Evolutionary conservation across 2,888 invertebrate species (phyloP).

Genomic region (Drosophila vallismaia): DNA sequence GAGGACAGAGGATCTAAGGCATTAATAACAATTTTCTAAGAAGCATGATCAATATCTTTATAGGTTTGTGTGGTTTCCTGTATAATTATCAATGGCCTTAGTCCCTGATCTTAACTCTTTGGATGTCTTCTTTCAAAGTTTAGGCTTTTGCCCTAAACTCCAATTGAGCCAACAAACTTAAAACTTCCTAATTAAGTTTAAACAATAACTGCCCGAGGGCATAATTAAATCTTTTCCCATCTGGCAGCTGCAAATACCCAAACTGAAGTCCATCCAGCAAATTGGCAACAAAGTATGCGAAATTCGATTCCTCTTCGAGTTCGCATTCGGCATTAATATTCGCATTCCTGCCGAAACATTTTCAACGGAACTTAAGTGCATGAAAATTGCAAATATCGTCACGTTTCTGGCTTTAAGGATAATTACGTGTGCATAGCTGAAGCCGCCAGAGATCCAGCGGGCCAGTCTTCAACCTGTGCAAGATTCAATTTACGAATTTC

Average conservation of each 20-base stretch:
- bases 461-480: constrained; percentile 32
- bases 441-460: constrained; percentile 15
- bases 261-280: constrained; percentile 12
- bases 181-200: background rate
- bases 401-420: constrained; percentile 72
- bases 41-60: constrained; percentile 7
- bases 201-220: background rate
- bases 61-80: constrained; percentile 1
- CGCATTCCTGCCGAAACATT: constrained; percentile 52
- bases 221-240: constrained; percentile 24
- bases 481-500: constrained; percentile 57
- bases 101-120: background rate
- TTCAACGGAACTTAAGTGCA: constrained; percentile 56
- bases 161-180: background rate
- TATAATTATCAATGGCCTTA: background rate
- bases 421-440: constrained; percentile 60
- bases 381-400: constrained; percentile 68
- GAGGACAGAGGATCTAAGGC: background rate
- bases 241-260: background rate
- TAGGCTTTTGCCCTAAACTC: background rate
- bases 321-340: constrained; percentile 60
- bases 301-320: constrained; percentile 15
- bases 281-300: constrained; percentile 21
- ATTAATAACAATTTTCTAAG: constrained; percentile 33
- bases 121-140: background rate